Base-by-base conservation (phyloP, 2,888 invertebrate species). In the Mactromeris polynyma region DNA sequence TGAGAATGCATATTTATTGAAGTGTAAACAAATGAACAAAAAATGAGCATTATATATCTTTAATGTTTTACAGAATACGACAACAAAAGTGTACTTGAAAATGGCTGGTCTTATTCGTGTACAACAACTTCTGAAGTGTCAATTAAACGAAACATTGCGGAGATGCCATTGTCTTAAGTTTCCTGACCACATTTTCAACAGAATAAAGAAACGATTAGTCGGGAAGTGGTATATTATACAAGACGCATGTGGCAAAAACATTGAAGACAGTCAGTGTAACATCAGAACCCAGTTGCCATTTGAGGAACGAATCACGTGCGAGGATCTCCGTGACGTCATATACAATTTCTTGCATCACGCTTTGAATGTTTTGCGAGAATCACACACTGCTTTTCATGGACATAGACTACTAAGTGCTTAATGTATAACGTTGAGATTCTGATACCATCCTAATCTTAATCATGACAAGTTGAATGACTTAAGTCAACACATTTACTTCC, bases 311-410 rank as follows among this genome's bases (percentile, higher is more conserved):
- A 83, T 42, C 38, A 83, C 58, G 19, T 83, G 83, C 40, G 69
- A 83, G 31, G 38, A 11, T 17, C 31, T 40, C 2, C 83, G 83
- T 83, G 83, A 83, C 46, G 64, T 83, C 40, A 82, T 82, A 21
- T 82, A 69, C 11, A 58, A 38, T n/a, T 26, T 82, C 11, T 33
- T 69, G 4, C 31, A 21, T n/a, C 40, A 64, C n/a, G 82, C 42
- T 64, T 64, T 51, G 9, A 14, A 69, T 38, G n/a, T 64, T 82
- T 36, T 82, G 9, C n/a, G n/a, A n/a, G 40, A 64, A 36, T 38
- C 82, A n/a, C 31, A 69, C 7, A 17, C 4, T 14, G 33, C 7
- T 31, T 69, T 33, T 69, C 33, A 9, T 6, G 9, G 2, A 31
- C 1, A 31, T 1, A 31, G 69, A 69, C 69, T 26, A 31, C 7